Evolutionary conservation across 2,797 vertebrate genomes (phyloP).

Genomic region (Gallinago solitaria): DNA sequence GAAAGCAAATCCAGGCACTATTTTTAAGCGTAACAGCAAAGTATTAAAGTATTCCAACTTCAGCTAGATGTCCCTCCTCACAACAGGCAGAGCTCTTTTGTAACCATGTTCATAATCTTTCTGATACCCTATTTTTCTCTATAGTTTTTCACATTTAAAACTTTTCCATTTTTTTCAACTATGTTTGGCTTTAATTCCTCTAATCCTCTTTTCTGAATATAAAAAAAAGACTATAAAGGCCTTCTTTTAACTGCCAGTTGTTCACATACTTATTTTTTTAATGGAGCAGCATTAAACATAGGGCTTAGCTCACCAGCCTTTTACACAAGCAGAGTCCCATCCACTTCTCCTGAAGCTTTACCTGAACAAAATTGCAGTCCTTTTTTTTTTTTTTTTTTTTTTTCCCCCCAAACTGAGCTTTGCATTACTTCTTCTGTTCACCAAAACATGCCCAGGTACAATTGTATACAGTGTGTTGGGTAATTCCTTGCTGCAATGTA

Average conservation of each 20-base stretch:
- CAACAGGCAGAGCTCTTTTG: neutral
- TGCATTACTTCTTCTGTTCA: neutral
- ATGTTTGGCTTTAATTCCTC: neutral
- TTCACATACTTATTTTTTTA: neutral
- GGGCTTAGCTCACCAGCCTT: neutral
- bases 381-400: neutral
- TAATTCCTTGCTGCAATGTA: constrained; percentile 41
- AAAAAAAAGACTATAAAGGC: neutral
- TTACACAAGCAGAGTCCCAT: neutral
- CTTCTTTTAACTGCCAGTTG: neutral
- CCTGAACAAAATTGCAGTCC: neutral
- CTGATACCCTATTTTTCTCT: neutral
- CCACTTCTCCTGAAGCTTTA: neutral
- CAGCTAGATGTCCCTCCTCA: neutral
- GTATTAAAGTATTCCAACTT: neutral
- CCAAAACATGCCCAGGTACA: neutral
- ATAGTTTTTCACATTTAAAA: neutral
- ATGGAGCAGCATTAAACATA: neutral
- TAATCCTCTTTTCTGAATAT: constrained; percentile 6
- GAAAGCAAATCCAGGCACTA: neutral
- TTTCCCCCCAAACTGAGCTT: neutral
- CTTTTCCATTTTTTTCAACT: neutral
- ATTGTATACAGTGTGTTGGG: neutral
- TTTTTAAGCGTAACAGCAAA: neutral
- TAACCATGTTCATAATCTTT: neutral